Conservation (phyloP, 35 echinoderm and acorn worm genomes). For the Holothuria glaberrima region DNA sequence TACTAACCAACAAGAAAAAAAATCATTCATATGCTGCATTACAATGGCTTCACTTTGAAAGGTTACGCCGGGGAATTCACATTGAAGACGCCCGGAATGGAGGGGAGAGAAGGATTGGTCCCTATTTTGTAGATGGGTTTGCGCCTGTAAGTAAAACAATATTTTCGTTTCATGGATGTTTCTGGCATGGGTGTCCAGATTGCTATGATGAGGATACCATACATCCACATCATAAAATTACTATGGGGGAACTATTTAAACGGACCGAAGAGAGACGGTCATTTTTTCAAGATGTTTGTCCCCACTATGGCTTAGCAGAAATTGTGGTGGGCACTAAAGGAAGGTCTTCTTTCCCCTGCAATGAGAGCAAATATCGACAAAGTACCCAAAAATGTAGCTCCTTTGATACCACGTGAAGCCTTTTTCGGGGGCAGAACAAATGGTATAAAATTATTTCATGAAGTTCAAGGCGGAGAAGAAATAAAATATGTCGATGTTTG, state of each 20-base stretch:
- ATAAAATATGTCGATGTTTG: conserved; percentile 60
- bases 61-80: not conserved
- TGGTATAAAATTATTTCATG: no score
- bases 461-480: not conserved
- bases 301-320: not conserved
- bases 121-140: conserved; percentile 62
- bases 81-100: conserved; percentile 70
- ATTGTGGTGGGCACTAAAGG: no score
- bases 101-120: conserved; percentile 59
- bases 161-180: conserved; percentile 36
- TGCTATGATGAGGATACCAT: no score
- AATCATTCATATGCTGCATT: conserved; percentile 51
- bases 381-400: no score
- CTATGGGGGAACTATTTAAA: conserved; percentile 3
- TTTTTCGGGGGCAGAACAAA: no score
- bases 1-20: conserved; percentile 25
- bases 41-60: conserved; percentile 52
- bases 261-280: not conserved
- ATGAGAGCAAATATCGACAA: no score
- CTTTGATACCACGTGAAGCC: no score
- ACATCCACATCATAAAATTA: conserved; percentile 1
- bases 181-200: conserved; percentile 6
- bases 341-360: no score
- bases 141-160: conserved; percentile 10
- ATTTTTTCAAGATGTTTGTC: conserved; percentile 18